Evolutionary conservation across 1,140 invertebrate genomes (phyloP).

Genomic region (Leguminivora glycinivorella): DNA sequence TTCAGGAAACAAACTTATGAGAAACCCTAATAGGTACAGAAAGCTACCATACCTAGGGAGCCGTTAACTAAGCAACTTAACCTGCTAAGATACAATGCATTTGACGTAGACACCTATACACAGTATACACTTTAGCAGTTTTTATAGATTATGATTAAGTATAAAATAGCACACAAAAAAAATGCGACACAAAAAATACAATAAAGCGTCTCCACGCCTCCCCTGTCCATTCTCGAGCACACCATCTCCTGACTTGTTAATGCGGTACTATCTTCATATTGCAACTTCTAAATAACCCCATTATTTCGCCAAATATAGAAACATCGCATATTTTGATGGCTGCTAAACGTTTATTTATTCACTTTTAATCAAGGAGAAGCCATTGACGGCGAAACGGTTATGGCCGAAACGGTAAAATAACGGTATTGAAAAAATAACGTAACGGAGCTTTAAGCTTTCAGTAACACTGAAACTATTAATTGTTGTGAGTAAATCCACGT

Average conservation of each 20-base stretch:
- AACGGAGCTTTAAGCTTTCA: background rate
- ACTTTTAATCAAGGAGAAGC: conserved; percentile 62
- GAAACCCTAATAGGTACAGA: too few species aligned
- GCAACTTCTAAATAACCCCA: conserved; percentile 74
- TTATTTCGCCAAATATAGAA: conserved; percentile 72
- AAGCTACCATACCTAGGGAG: too few species aligned
- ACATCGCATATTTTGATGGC: conserved; percentile 72
- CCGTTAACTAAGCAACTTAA: too few species aligned
- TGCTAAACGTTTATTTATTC: conserved; percentile 75
- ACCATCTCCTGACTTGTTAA: conserved; percentile 77
- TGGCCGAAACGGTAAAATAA: conserved; percentile 26
- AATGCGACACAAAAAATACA: too few species aligned
- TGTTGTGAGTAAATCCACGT: too few species aligned
- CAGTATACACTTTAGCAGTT: too few species aligned
- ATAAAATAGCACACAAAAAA: too few species aligned
- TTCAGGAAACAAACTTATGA: too few species aligned
- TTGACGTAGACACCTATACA: too few species aligned
- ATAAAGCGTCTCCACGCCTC: conserved; percentile 47
- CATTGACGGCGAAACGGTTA: conserved; percentile 54
- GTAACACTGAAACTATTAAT: too few species aligned
- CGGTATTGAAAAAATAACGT: background rate
- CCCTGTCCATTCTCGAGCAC: conserved; percentile 45
- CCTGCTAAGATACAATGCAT: too few species aligned
- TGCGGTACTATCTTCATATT: conserved; percentile 76
- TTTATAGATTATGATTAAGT: too few species aligned